Evolutionary conservation across 2,888 invertebrate species (phyloP), one percentile per base, ranked within the genome.

Genomic region (Craniophora ligustri): DNA sequence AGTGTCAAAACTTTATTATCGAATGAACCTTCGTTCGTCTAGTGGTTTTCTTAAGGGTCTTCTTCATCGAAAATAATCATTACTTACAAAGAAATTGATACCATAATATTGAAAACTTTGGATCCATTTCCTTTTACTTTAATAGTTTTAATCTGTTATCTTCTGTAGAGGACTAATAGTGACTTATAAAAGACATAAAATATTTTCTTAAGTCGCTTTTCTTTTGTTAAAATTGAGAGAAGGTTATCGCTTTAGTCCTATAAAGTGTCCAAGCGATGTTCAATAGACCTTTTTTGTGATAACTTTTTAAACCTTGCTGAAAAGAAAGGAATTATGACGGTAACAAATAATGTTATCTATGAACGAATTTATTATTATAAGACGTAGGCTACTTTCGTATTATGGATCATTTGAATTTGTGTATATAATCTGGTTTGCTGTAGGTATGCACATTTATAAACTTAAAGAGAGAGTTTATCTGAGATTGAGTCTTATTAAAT

Each of bases 271-370:
- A 41, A 63, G 67, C 62, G 54, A 54, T 61, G 55, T 67, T 67
- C 64, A 62, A 67, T 67, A 45, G 68, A 64, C 64, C 64, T 55
- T 62, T 62, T 67, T 67, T 41, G 32, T 36, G 64, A 67, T 64
- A 67, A 67, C 63, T 64, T 64, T 62, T 62, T 62, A 64, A 64
- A 67, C 55, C 64, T 48, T 26, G 32, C 14, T 62, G 63, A 64
- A 64, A 67, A 67, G 64, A 67, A 67, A 45, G 64, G 55, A 67
- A 67, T 67, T 64, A 64, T 67, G 67, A 64, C 30, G 68, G 68
- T 64, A 48, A 62, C 64, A 64, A 64, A 64, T 64, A 64, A 64
- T 42, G 55, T 40, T 64, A 67, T 64, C 47, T 48, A 18, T 1
- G 32, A 40, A 55, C 67, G 63, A 64, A 48, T 67, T n/a, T n/a